phyloP scores from a whole-genome alignment of 2,113 vertebrate genomes.

The Atlantisia rogersi region DNA sequence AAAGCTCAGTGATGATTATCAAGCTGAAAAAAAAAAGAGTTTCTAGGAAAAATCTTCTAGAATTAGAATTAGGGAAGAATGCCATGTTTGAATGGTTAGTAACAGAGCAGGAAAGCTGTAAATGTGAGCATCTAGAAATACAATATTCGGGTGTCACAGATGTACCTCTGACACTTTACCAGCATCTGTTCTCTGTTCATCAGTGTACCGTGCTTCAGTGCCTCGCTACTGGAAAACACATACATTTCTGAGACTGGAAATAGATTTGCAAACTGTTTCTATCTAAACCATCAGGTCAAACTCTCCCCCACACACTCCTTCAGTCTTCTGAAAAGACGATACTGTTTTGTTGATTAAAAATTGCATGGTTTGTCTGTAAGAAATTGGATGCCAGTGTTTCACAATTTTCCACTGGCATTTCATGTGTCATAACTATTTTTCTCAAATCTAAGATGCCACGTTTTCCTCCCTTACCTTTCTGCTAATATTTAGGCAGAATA shows the following conservation, averaged over 20 bases:
- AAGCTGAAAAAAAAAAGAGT: background rate
- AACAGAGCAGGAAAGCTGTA: background rate
- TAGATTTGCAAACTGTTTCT: background rate
- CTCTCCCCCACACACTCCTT: background rate
- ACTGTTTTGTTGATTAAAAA: background rate
- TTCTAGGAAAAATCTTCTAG: background rate
- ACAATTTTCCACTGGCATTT: background rate
- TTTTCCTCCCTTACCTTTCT: background rate
- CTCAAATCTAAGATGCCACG: background rate
- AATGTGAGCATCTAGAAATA: background rate
- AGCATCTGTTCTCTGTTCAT: background rate
- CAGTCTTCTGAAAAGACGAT: background rate
- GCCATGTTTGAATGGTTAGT: background rate
- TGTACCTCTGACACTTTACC: background rate
- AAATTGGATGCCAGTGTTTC: background rate
- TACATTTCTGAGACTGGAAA: background rate
- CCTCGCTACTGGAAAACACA: background rate
- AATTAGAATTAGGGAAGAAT: background rate
- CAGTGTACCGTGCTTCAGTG: rapidly evolving
- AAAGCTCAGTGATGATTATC: background rate
- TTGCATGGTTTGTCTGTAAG: background rate
- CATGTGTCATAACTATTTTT: background rate
- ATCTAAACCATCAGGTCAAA: background rate
- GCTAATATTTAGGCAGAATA: background rate
- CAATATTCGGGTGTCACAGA: background rate